Conservation (phyloP, 2,113 vertebrate genomes). For the Saccopteryx bilineata region DNA sequence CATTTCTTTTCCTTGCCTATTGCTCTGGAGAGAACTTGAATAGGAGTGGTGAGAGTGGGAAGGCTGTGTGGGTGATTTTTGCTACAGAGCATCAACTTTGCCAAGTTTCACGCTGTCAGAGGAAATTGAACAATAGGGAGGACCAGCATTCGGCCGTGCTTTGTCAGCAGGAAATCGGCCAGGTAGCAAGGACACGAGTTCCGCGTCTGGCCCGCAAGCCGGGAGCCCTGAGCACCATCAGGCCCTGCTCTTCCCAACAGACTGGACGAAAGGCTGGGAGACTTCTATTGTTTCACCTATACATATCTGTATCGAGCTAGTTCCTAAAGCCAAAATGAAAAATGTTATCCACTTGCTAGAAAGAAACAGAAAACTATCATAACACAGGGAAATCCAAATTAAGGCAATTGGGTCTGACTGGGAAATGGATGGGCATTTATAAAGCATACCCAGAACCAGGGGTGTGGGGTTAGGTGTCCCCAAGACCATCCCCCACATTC, state of each 20-base stretch:
- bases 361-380: not conserved
- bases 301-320: not conserved
- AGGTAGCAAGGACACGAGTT: not conserved
- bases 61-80: slow-evolving; percentile 46
- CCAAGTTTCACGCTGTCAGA: not conserved
- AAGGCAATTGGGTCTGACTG: not conserved
- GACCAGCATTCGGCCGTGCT: not conserved
- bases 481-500: not conserved
- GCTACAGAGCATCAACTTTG: not conserved
- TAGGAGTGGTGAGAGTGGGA: not conserved
- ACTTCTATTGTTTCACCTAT: not conserved
- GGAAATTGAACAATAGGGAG: not conserved
- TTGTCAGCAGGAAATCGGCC: not conserved
- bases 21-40: not conserved
- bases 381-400: not conserved
- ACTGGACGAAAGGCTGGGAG: not conserved
- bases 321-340: not conserved
- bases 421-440: not conserved
- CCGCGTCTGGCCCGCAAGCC: not conserved
- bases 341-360: not conserved
- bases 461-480: not conserved
- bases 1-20: not conserved
- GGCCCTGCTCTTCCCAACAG: not conserved
- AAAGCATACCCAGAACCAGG: not conserved
- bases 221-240: not conserved